These are phyloP conservation scores for Teleopsis dalmanni DNA, from an alignment of 1,140 invertebrate species.

Conservation along the genomic window DNA sequence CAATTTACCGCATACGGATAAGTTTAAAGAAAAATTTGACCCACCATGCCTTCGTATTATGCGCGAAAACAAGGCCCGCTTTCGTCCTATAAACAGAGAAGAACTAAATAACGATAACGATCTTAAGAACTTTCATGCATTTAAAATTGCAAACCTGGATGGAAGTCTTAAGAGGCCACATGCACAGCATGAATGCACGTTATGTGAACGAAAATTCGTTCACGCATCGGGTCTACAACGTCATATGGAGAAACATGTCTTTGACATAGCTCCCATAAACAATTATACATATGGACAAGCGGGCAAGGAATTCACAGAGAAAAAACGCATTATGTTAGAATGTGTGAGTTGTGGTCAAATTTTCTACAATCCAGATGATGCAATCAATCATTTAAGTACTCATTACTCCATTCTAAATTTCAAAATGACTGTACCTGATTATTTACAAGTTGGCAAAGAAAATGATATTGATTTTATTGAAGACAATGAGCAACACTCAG, in stretches of 20 bases:
- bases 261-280: slow-evolving; percentile 26
- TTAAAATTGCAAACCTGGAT: neutral
- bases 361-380: slow-evolving; percentile 23
- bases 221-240: slow-evolving; percentile 36
- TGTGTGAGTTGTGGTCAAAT: slow-evolving; percentile 31
- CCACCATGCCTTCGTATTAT: slow-evolving; percentile 15
- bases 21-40: slow-evolving; percentile 13
- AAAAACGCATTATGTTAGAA: slow-evolving; percentile 18
- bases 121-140: neutral
- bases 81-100: slow-evolving; percentile 33
- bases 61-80: slow-evolving; percentile 31
- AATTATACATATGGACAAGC: slow-evolving; percentile 1
- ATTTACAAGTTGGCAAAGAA: too few species aligned
- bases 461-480: too few species aligned
- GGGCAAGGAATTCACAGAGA: slow-evolving; percentile 6
- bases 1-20: neutral
- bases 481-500: too few species aligned
- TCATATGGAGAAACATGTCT: slow-evolving; percentile 41
- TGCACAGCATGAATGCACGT: slow-evolving; percentile 30
- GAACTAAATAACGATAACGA: slow-evolving; percentile 34
- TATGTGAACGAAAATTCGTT: slow-evolving; percentile 41
- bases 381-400: slow-evolving; percentile 19
- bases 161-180: slow-evolving; percentile 19
- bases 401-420: too few species aligned
- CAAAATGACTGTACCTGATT: too few species aligned